Evolutionary conservation across 1,140 invertebrate genomes (phyloP).

Genomic region (Apolygus lucorum): DNA sequence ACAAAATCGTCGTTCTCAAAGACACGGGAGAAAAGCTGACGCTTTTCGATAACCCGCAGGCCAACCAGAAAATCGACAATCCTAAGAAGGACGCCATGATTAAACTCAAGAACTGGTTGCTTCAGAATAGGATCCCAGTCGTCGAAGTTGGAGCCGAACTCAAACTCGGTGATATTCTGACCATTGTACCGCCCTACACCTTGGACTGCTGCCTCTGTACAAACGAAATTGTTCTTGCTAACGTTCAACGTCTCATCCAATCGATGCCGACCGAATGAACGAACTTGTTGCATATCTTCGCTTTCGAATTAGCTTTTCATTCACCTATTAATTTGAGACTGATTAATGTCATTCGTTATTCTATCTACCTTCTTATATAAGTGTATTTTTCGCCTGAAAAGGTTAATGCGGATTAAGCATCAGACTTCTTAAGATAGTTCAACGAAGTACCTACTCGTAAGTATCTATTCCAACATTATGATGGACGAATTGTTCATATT

Average conservation of each 20-base stretch:
- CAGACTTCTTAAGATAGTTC: too few relatives aligned
- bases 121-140: conserved; percentile 36
- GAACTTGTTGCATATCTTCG: background rate
- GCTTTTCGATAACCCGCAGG: background rate
- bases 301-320: background rate
- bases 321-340: conserved; percentile 3
- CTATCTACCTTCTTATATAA: too few relatives aligned
- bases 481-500: too few relatives aligned
- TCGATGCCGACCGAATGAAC: conserved; percentile 33
- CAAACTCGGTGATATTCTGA: conserved; percentile 36
- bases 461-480: too few relatives aligned
- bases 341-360: conserved; percentile 5
- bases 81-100: background rate
- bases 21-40: background rate
- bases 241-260: conserved; percentile 35
- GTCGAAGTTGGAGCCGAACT: conserved; percentile 34
- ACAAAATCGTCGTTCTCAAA: conserved; percentile 10
- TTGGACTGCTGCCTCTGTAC: conserved; percentile 35
- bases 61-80: background rate
- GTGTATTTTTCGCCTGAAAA: too few relatives aligned
- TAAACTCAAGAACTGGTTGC: conserved; percentile 35
- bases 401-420: too few relatives aligned
- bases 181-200: conserved; percentile 37
- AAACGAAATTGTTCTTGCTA: conserved; percentile 37
- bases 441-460: too few relatives aligned